Evolutionary conservation across 2,797 vertebrate genomes (phyloP).

Genomic region (Chiloscyllium punctatum): DNA sequence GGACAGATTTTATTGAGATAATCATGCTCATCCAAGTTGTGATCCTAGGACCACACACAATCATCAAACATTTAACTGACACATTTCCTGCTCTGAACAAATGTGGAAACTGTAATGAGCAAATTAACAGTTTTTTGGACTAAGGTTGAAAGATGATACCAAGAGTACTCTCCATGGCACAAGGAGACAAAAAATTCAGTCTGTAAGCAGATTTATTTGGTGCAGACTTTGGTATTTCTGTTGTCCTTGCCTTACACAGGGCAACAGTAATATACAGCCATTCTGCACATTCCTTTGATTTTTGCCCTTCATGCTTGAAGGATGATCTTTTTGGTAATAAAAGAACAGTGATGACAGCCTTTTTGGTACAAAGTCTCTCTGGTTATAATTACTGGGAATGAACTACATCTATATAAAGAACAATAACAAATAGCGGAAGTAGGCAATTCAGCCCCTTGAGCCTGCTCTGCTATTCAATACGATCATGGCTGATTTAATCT

Average conservation of each 20-base stretch:
- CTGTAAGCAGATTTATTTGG: background rate
- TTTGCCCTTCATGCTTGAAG: background rate
- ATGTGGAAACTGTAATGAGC: background rate
- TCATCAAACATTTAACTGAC: background rate
- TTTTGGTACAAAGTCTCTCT: background rate
- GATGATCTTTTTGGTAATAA: background rate
- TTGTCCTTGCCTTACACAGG: background rate
- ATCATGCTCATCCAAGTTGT: background rate
- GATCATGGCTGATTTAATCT: too few species aligned
- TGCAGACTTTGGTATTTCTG: background rate
- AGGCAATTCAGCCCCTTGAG: too few species aligned
- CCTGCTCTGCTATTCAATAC: too few species aligned
- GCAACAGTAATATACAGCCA: background rate
- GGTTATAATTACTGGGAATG: background rate
- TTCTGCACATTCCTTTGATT: background rate
- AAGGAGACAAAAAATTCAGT: background rate
- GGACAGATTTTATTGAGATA: background rate
- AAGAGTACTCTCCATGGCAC: too few species aligned
- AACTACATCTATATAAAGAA: background rate
- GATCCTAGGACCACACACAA: background rate
- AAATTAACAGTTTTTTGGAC: background rate
- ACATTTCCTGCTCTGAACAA: background rate
- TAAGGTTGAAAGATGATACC: background rate
- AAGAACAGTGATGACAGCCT: background rate
- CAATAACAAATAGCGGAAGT: too few species aligned